These are phyloP conservation scores for Enteromius viviparus DNA, from an alignment of 2,797 vertebrate genomes.

Conservation along the genomic window DNA sequence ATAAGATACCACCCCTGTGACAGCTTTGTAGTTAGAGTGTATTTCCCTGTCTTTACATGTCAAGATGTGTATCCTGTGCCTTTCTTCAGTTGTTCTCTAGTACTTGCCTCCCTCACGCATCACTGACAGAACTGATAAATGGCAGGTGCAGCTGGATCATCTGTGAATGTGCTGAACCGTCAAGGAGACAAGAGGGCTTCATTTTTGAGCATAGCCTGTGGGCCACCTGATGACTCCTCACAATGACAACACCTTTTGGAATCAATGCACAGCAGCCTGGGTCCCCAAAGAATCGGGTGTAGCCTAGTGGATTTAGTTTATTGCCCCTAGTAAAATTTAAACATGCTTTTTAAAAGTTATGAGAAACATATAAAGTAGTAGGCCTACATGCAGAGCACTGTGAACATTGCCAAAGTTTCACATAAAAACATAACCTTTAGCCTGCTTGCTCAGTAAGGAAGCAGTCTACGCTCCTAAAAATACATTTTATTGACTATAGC, in stretches of 20 bases:
- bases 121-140: slow-evolving; percentile 56
- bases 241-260: slow-evolving; percentile 30
- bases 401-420: background rate
- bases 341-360: background rate
- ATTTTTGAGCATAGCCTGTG: slow-evolving; percentile 37
- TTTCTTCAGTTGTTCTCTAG: slow-evolving; percentile 21
- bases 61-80: background rate
- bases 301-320: slow-evolving; percentile 13
- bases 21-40: background rate
- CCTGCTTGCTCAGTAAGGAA: slow-evolving; percentile 1
- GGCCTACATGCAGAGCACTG: background rate
- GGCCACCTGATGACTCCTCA: slow-evolving; percentile 19
- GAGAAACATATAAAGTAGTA: background rate
- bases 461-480: background rate
- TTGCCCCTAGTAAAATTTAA: slow-evolving; percentile 1
- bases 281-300: slow-evolving; percentile 4
- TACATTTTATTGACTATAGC: background rate
- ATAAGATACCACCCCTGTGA: background rate
- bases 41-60: background rate
- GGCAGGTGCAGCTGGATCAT: slow-evolving; percentile 53
- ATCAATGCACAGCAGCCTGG: background rate
- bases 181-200: slow-evolving; percentile 19
- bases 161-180: slow-evolving; percentile 43
- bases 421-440: background rate
- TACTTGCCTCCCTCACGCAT: slow-evolving; percentile 34